Conservation (phyloP, 2,113 vertebrate species). For the Dipodomys stephensi region DNA sequence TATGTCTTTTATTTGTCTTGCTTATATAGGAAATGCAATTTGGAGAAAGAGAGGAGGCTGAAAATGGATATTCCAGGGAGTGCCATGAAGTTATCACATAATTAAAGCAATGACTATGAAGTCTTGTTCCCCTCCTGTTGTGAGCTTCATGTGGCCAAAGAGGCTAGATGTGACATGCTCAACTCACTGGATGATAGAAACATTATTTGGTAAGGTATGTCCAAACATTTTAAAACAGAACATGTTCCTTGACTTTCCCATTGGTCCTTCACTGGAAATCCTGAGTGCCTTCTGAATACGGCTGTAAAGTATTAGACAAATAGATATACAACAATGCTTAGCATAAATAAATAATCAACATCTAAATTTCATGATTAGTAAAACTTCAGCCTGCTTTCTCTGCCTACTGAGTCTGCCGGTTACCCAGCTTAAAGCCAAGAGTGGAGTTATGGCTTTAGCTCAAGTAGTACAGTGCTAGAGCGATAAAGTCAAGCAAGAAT, state of each 20-base stretch:
- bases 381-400: conserved; percentile 59
- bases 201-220: accelerated
- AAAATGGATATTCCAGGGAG: conserved; percentile 34
- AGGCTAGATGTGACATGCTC: conserved; percentile 1
- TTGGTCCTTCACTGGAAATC: background rate
- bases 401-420: conserved; percentile 44
- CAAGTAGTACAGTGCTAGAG: no score
- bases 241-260: conserved; percentile 25
- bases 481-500: no score
- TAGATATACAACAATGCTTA: conserved; percentile 60
- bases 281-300: background rate
- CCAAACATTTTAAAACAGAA: background rate
- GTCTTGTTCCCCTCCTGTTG: background rate
- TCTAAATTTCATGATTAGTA: conserved; percentile 69
- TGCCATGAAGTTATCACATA: conserved; percentile 32
- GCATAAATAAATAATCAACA: conserved; percentile 77
- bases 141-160: background rate
- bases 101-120: conserved; percentile 17
- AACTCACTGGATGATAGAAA: background rate
- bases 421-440: no score
- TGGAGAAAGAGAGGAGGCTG: conserved; percentile 24
- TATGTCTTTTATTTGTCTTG: conserved; percentile 63
- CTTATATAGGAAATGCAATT: background rate
- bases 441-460: no score
- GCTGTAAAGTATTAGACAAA: conserved; percentile 26